Conservation (phyloP, 2,888 invertebrate species). For the Parelbella ahira region DNA sequence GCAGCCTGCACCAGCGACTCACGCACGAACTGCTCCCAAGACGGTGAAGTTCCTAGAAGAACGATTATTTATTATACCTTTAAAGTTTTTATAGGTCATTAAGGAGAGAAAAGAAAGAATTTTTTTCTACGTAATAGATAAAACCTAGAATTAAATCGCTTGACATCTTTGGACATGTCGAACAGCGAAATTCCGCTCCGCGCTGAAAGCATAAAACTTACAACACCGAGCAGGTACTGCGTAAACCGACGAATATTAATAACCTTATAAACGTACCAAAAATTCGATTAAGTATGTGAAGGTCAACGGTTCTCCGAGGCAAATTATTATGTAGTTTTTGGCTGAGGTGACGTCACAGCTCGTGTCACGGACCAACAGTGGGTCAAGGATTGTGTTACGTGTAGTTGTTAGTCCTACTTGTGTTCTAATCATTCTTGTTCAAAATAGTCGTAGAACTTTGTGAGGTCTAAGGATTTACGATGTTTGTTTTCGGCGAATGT, state of each 20-base stretch:
- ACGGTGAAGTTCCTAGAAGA: slow-evolving; percentile 67
- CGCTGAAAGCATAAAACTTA: no score
- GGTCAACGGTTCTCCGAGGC: slow-evolving; percentile 11
- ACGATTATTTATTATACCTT: no score
- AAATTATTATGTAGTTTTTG: slow-evolving; percentile 13
- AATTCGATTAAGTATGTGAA: slow-evolving; percentile 14
- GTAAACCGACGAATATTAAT: neutral
- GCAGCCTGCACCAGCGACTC: slow-evolving; percentile 82
- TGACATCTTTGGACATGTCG: no score
- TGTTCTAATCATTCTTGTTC: no score
- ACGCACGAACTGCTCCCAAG: slow-evolving; percentile 81
- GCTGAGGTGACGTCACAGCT: slow-evolving; percentile 7
- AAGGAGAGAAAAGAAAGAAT: no score
- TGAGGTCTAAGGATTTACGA: neutral
- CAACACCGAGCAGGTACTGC: no score
- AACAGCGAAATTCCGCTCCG: no score
- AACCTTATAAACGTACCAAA: neutral
- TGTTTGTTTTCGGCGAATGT: slow-evolving; percentile 9
- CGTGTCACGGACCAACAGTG: slow-evolving; percentile 7
- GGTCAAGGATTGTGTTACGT: slow-evolving; percentile 11
- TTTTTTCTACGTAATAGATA: no score
- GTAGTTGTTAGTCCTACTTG: slow-evolving; percentile 3
- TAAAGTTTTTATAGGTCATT: no score
- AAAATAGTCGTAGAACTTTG: slow-evolving; percentile 2
- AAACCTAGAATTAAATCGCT: no score